Base-by-base conservation (phyloP, 2,888 invertebrate species). In the Tricholauxania praeusta region DNA sequence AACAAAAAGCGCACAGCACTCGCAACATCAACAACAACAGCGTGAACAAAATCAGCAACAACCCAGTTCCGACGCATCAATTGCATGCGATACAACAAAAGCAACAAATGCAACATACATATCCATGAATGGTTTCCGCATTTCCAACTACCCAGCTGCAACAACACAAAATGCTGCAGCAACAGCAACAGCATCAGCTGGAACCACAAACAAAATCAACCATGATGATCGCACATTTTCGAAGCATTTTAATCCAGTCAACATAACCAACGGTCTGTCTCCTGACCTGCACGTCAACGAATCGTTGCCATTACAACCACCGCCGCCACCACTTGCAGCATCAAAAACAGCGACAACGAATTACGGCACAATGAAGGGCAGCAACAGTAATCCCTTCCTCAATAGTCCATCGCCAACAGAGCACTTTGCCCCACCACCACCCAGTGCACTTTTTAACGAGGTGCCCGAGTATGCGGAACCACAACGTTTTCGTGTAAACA, bases 391-490 rank as follows among this genome's bases (percentile, higher is more conserved):
- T 82, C 84, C 84, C 0, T 84, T 84, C 71, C 71, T 84, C 19
- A 84, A 84, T 60, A 84, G 84, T 72, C 85, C 84, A 32, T 84
- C 84, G 72, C 85, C 84, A 17, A 84, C 84, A 3, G 85, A 84
- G 14, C 52, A 64, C 14, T 22, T 62, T 3, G 22, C 75, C n/a
- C n/a, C n/a, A 28, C 28, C 28, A 39, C 5, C 39, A 39, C 39
- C 39, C 10, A 39, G 39, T 10, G 78, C 57, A 28, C 17, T 32
- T 14, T 19, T 51, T 14, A 3, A 83, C 19, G 84, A 84, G 74
- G 79, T 84, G 76, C 84, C 84, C 55, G 86, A 86, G 47, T 86
- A 86, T 74, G 85, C 86, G 6, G 86, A 86, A 66, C 85, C 86
- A 0, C 82, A 81, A 72, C 82, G 86, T 69, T 76, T 85, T 76